Base-by-base conservation (phyloP, 2,888 invertebrate genomes). In the Mycogona germanica region DNA sequence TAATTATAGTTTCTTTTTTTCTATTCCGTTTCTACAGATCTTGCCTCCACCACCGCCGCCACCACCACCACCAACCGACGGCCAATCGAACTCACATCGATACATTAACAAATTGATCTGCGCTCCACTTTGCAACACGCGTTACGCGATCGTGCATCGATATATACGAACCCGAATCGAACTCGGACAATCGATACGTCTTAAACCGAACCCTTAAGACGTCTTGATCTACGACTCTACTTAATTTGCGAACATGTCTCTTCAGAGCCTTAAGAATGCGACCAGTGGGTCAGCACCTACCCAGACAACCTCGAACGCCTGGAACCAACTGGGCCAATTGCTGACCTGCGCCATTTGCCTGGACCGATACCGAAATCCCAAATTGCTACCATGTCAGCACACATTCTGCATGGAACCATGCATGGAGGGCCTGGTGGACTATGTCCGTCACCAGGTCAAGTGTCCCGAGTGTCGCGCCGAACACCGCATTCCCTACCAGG, bases 371-470 rank as follows among this genome's bases (percentile, higher is more conserved):
- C 79, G 88, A 66, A 91, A 91, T 70, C 98, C 98, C n/a, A 97
- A 96, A 75, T 78, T 98, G 68, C 74, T 98, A 69, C 96, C 96
- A 81, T 96, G 96, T 71, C 97, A 98, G 77, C 98, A 98, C 80
- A 96, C 96, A 65, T 97, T 92, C 74, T 98, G 98, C 70, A 88
- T 92, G 86, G 91, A 93, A 68, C 96, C 97, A 52, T 98, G 98
- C 72, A 85, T 98, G 81, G 95, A 96, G 73, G 91, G 95, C 60
- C 78, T 96, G 49, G 88, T 93, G 67, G 92, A 93, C 74, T 91
- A 92, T 70, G 92, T 92, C 61, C 78, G 89, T 62, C 77, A 92
- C 73, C 92, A 92, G 79, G 87, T 95, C 58, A 92, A 92, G 78
- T 96, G 96, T 76, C 96, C 96, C 67, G 95, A 96, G 80, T 96